A percentile compares a stretch with the other conserved stretches of the same genome.
Conservation (phyloP, 2,113 vertebrate species). For the Phrynosoma platyrhinos region DNA sequence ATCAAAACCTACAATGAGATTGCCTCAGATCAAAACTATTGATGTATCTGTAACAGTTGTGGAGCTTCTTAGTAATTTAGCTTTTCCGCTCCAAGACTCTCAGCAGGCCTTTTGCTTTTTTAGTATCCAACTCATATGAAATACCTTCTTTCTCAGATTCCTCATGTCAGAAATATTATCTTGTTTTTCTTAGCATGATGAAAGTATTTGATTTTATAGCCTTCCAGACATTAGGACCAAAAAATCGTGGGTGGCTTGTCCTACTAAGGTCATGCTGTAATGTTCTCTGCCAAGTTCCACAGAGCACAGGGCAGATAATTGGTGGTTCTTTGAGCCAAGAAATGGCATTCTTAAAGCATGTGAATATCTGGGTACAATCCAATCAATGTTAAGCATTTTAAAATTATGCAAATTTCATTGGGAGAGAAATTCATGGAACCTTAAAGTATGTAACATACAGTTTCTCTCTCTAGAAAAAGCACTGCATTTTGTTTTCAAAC, state of each 20-base stretch:
- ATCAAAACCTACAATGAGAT: neutral
- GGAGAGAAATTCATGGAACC: neutral
- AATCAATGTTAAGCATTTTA: neutral
- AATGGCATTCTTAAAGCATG: neutral
- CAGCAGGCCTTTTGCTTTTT: neutral
- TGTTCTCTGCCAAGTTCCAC: neutral
- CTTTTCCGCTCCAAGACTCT: neutral
- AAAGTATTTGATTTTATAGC: neutral
- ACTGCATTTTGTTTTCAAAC: neutral
- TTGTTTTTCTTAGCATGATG: neutral
- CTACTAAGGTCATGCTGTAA: neutral
- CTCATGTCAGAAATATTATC: neutral
- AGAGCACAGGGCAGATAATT: neutral
- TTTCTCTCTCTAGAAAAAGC: neutral
- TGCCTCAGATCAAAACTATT: neutral
- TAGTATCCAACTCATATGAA: neutral
- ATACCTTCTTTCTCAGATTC: neutral
- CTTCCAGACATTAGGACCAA: neutral
- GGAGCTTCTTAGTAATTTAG: neutral
- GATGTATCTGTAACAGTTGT: neutral
- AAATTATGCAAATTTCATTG: neutral
- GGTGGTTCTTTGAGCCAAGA: neutral
- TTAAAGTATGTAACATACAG: neutral
- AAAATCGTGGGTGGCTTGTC: neutral
- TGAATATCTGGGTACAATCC: neutral